Conservation (phyloP, 92 coral and sea anemone species). For the Nematostella vectensis region DNA sequence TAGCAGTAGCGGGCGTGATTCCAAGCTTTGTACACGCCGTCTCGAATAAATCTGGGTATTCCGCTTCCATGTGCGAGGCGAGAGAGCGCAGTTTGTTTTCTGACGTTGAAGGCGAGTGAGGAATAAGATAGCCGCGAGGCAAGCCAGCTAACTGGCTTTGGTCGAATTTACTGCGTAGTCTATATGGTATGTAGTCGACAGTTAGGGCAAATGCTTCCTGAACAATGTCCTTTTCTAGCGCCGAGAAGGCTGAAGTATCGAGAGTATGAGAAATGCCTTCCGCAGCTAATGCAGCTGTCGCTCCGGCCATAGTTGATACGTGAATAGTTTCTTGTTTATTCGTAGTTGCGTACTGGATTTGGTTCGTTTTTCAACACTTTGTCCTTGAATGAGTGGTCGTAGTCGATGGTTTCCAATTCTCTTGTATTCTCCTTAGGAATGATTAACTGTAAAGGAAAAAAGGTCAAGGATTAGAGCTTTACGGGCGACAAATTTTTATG, state of each 20-base stretch:
- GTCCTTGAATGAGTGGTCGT: background rate
- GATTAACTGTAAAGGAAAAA: background rate
- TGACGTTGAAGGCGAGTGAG: constrained; percentile 66
- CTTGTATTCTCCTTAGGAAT: background rate
- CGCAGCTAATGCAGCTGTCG: constrained; percentile 84
- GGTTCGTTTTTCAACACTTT: background rate
- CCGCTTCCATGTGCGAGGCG: constrained; percentile 93
- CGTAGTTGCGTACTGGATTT: background rate
- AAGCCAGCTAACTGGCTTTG: constrained; percentile 84
- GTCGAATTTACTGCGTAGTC: constrained; percentile 86
- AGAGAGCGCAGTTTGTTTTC: constrained; percentile 66
- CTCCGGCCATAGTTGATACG: constrained; percentile 68
- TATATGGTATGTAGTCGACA: constrained; percentile 80
- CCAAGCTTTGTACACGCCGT: constrained; percentile 84
- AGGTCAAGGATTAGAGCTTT: background rate
- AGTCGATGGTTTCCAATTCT: background rate
- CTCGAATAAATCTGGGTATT: constrained; percentile 95
- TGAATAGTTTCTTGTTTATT: constrained; percentile 19
- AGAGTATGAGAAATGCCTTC: constrained; percentile 64
- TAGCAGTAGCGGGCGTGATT: constrained; percentile 74
- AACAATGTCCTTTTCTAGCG: constrained; percentile 51
- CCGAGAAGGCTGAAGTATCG: constrained; percentile 62
- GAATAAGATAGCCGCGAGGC: constrained; percentile 79
- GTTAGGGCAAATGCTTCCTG: constrained; percentile 39
- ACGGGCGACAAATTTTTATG: no score